Evolutionary conservation across 2,888 invertebrate genomes (phyloP), one percentile per base, ranked within the genome.

Genomic region (Eupithecia centaureata): DNA sequence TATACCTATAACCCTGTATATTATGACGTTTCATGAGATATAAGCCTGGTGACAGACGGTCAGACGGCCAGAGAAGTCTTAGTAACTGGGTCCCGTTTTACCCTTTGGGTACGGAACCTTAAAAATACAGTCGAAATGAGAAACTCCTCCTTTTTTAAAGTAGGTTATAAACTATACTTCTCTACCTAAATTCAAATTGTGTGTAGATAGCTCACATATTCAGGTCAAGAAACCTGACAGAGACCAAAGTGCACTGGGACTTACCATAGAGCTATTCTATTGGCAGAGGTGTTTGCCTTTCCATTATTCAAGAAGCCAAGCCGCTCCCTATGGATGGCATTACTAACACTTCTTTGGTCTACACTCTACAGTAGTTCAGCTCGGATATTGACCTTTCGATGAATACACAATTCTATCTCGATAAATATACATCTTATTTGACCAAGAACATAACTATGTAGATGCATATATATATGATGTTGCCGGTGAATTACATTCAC

Each of bases 231-330:
- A 28, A 30, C 18, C 57, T 32, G 57, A 7, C 22, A 12, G 18
- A 57, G 18, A 32, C 18, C 18, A 57, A 57, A 57, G 57, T 57
- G 57, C 30, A 22, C 32, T 33, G 57, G 12, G 32, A 18, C 27
- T 56, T 56, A 30, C 35, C 27, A 59, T 27, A 18, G 59, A 59
- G 33, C 59, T 32, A 32, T 57, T 57, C 32, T 57, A 57, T 27
- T 28, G 52, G 33, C 35, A 56, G 22, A 56, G 38, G 22, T 35
- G 54, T 56, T 63, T 56, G 38, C 32, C 32, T 35, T 61, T 59
- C 59, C 69, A 69, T 69, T 63, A 69, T 69, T 69, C 63, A 69
- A 60, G 51, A 69, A 61, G 47, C 60, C 33, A 22, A 69, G 56
- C 22, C 38, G 18, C 59, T 69, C 69, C 63, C 65, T 51, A 63